Conservation (phyloP, 2,113 vertebrate genomes). For the Columbina picui region DNA sequence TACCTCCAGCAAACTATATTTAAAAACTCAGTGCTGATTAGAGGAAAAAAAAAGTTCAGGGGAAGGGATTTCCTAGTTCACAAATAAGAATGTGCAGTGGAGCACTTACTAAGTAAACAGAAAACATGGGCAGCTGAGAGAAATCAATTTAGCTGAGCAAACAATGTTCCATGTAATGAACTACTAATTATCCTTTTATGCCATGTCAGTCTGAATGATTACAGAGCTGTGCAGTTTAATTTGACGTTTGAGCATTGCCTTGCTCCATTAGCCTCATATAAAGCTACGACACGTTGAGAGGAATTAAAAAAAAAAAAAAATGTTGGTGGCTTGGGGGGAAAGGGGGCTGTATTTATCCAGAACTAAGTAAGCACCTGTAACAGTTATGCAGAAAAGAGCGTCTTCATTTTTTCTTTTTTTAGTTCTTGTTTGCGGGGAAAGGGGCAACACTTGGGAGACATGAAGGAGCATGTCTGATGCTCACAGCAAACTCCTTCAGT, state of each 20-base stretch:
- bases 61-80: slow-evolving; percentile 83
- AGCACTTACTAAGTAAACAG: slow-evolving; percentile 85
- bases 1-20: slow-evolving; percentile 75
- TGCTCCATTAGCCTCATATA: slow-evolving; percentile 87
- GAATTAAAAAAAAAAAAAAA: slow-evolving; percentile 45
- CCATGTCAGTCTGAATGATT: slow-evolving; percentile 88
- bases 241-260: slow-evolving; percentile 85
- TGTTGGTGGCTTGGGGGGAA: not conserved
- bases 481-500: not conserved
- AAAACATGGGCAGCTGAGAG: slow-evolving; percentile 88
- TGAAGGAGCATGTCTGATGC: not conserved
- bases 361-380: slow-evolving; percentile 77
- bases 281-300: slow-evolving; percentile 78
- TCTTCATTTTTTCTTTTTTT: slow-evolving; percentile 14
- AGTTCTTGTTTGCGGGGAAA: not conserved
- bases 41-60: slow-evolving; percentile 70
- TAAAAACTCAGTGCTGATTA: slow-evolving; percentile 70
- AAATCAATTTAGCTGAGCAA: slow-evolving; percentile 93
- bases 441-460: not conserved
- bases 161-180: slow-evolving; percentile 91
- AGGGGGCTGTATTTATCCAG: slow-evolving; percentile 67
- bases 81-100: slow-evolving; percentile 82
- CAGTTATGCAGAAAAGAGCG: slow-evolving; percentile 20
- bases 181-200: slow-evolving; percentile 93
- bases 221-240: slow-evolving; percentile 87